Evolutionary conservation across 2,113 vertebrate genomes (phyloP).

Genomic region (Mastomys coucha): DNA sequence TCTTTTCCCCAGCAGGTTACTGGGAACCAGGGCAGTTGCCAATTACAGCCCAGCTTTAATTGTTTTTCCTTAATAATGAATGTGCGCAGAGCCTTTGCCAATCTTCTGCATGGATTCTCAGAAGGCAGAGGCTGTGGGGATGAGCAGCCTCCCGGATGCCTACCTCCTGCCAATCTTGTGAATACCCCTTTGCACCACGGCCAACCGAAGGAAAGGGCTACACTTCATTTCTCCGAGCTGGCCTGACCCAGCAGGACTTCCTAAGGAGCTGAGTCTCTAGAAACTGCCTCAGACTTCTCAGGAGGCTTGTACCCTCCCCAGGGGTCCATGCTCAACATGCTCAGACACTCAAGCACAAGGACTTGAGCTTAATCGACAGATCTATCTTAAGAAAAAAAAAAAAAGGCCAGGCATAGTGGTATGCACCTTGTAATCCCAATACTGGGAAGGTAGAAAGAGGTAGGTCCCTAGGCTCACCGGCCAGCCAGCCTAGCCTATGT

Average conservation of each 20-base stretch:
- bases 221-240: neutral
- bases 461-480: neutral
- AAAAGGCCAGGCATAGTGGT: neutral
- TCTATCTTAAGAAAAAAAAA: neutral
- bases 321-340: neutral
- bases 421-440: neutral
- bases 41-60: constrained; percentile 41
- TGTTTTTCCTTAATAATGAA: constrained; percentile 9
- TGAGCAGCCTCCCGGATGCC: neutral
- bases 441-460: neutral
- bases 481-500: neutral
- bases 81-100: constrained; percentile 12
- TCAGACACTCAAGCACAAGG: neutral
- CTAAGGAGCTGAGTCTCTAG: neutral
- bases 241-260: neutral
- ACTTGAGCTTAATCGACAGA: neutral
- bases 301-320: neutral
- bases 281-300: neutral
- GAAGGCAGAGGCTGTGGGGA: neutral
- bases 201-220: neutral
- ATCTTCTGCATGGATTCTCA: neutral
- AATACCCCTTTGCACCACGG: neutral
- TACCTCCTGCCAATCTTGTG: neutral
- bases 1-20: neutral
- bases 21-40: constrained; percentile 11